phyloP scores from a whole-genome alignment of 53 echinoderm and acorn worm genomes.

The Zoroaster sp. region DNA sequence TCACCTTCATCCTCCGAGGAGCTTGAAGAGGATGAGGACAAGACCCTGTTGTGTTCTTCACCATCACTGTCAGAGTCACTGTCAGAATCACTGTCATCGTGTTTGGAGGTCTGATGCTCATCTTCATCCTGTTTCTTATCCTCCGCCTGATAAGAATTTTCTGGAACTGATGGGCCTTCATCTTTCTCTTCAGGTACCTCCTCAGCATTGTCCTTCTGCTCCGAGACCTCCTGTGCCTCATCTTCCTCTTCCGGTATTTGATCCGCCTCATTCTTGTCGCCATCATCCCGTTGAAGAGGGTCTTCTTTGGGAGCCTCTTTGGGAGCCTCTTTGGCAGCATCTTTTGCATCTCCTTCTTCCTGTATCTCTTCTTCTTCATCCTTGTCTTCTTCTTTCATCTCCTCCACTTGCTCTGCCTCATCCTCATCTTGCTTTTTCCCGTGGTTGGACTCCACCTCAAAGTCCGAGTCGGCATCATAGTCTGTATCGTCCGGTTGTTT shows the following conservation, averaged over 20 bases:
- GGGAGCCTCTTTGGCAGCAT: background rate
- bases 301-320: constrained; percentile 22
- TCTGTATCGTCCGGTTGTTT: constrained; percentile 42
- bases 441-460: constrained; percentile 66
- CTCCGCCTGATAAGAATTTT: background rate
- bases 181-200: constrained; percentile 13
- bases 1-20: constrained; percentile 36
- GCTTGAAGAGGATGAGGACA: constrained; percentile 39
- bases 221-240: background rate
- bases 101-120: background rate
- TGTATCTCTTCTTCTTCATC: constrained; percentile 20
- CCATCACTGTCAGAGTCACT: constrained; percentile 54
- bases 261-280: background rate
- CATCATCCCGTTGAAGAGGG: background rate
- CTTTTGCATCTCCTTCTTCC: constrained; percentile 22
- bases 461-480: constrained; percentile 47
- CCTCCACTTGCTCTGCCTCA: constrained; percentile 10
- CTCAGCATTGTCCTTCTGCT: background rate
- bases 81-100: constrained; percentile 25
- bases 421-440: constrained; percentile 38
- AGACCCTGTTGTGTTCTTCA: constrained; percentile 63
- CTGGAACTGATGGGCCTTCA: background rate
- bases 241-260: constrained; percentile 19
- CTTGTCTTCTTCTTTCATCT: constrained; percentile 30
- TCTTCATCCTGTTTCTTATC: background rate